A percentile compares a stretch with the other conserved stretches of the same genome.
phyloP scores from a whole-genome alignment of 2,888 invertebrate genomes.

The Perdita meconis region DNA sequence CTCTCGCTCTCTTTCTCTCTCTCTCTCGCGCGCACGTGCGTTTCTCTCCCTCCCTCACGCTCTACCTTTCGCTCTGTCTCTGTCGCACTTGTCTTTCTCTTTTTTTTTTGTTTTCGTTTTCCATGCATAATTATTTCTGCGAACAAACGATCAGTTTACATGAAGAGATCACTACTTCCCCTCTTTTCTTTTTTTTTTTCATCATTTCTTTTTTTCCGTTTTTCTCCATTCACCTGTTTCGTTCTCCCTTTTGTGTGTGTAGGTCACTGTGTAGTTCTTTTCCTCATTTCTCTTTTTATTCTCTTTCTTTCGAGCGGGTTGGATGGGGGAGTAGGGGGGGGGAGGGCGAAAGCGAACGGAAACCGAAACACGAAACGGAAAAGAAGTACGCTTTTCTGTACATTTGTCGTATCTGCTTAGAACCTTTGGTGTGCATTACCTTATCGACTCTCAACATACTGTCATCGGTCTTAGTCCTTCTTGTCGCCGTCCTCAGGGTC shows the following conservation, averaged over 20 bases:
- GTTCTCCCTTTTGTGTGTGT: too few species aligned
- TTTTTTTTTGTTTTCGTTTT: slow-evolving; percentile 41
- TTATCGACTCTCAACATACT: slow-evolving; percentile 58
- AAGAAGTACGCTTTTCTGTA: slow-evolving; percentile 51
- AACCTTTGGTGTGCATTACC: slow-evolving; percentile 67
- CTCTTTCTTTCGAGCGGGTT: too few species aligned
- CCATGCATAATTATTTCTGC: slow-evolving; percentile 52
- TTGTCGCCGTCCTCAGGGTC: slow-evolving; percentile 98
- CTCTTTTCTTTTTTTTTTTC: slow-evolving; percentile 10
- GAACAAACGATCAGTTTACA: slow-evolving; percentile 48
- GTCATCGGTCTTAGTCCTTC: slow-evolving; percentile 87
- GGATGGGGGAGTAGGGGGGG: too few species aligned
- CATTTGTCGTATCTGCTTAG: slow-evolving; percentile 60
- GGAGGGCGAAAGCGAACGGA: slow-evolving; percentile 42
- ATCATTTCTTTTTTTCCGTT: slow-evolving; percentile 12
- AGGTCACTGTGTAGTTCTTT: too few species aligned
- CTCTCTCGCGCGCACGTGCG: slow-evolving; percentile 20
- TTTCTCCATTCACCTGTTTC: slow-evolving; percentile 1
- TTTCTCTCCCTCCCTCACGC: slow-evolving; percentile 41
- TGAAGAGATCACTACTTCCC: slow-evolving; percentile 25
- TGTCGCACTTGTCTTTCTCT: slow-evolving; percentile 32
- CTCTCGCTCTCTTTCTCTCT: slow-evolving; percentile 43
- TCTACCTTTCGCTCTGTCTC: slow-evolving; percentile 43
- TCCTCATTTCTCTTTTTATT: too few species aligned
- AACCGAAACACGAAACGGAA: slow-evolving; percentile 32